phyloP scores from a whole-genome alignment of 2,888 invertebrate genomes.

The Metacarcinus magister region DNA sequence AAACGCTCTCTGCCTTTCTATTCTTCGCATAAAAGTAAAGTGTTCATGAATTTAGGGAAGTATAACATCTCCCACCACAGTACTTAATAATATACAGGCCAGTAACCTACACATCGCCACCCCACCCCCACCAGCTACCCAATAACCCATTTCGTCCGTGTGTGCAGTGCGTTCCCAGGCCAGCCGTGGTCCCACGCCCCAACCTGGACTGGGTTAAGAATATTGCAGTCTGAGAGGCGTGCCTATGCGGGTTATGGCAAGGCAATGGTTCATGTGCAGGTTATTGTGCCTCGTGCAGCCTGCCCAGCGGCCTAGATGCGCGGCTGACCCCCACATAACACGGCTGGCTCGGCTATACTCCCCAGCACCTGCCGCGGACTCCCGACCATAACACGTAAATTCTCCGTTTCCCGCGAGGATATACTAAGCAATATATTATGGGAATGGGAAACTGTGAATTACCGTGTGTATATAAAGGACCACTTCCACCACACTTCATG shows the following conservation, averaged over 20 bases:
- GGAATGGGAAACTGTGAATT: constrained; percentile 49
- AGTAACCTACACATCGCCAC: background rate
- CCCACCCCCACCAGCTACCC: background rate
- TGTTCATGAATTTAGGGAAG: background rate
- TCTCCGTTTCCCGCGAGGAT: constrained; percentile 59
- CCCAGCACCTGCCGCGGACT: constrained; percentile 60
- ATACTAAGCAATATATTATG: constrained; percentile 31
- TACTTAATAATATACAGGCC: background rate
- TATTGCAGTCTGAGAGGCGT: constrained; percentile 59
- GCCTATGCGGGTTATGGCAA: constrained; percentile 61
- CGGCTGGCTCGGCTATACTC: constrained; percentile 32
- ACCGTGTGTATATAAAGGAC: constrained; percentile 18
- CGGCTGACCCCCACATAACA: constrained; percentile 61
- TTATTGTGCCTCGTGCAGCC: constrained; percentile 62
- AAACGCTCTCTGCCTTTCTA: background rate
- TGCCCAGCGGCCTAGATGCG: background rate
- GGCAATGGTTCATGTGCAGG: constrained; percentile 66
- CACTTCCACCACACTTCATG: background rate
- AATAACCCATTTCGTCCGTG: background rate
- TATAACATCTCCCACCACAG: too few relatives aligned
- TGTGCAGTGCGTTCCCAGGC: background rate
- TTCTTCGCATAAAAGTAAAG: background rate
- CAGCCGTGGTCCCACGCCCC: background rate
- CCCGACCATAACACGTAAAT: constrained; percentile 64
- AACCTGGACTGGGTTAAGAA: constrained; percentile 20